Evolutionary conservation across 2,888 invertebrate genomes (phyloP), one percentile per base, ranked within the genome.

Genomic region (Spilosoma lubricipeda): DNA sequence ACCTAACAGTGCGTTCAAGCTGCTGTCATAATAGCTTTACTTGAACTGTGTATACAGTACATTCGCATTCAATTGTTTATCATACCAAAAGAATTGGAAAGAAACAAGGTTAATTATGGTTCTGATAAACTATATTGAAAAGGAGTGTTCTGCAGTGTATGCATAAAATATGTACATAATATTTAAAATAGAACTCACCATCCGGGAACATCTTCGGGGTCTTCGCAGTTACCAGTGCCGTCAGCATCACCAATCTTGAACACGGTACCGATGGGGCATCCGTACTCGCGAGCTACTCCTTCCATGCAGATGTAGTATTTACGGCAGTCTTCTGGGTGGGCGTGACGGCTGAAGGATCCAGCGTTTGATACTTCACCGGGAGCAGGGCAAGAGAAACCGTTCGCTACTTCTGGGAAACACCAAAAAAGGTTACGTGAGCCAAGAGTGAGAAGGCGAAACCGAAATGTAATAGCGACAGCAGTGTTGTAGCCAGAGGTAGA

Each of bases 301-400:
- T 99, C 99, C 82, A 99, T 93, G 92, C 99, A 99, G 94, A 99
- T 98, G 96, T 98, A 99, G 96, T 99, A 99, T 93, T 99, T 99
- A 89, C 99, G 97, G 97, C 98, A 98, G 94, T 98, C 98, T 84
- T 98, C 98, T 59, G 99, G 99, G 94, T 99, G 99, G 76, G 99
- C 98, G 95, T 99, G 99, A 91, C 99, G 97, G 86, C 98, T 98
- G 97, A 99, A 99, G 80, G 98, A 98, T 79, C 98, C 99, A 81
- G 98, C 97, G 89, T 97, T 97, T 88, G 97, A 97, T 52, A 98
- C 96, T 94, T 98, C 98, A 88, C 98, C 98, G 73, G 97, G 96
- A 81, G 98, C 97, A 75, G 98, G 98, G 94, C 99, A 99, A 82
- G 96, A 90, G 96, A 99, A 99, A 89, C 98, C 99, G 93, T 98